Conservation (phyloP, 2,113 vertebrate species). For the Oceanodroma tethys region DNA sequence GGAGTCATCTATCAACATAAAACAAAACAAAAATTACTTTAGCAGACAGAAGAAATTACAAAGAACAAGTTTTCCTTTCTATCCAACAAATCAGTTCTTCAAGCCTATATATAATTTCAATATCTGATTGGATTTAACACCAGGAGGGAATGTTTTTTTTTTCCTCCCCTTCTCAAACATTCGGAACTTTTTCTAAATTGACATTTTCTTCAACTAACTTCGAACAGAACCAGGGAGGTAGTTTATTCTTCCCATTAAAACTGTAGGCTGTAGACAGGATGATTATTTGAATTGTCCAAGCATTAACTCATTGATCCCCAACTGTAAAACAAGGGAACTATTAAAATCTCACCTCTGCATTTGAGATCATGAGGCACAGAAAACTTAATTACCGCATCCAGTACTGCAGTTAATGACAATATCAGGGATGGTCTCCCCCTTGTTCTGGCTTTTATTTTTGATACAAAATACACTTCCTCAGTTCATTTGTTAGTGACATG, state of each 20-base stretch:
- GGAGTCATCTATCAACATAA: conserved; percentile 89
- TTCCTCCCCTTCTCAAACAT: neutral
- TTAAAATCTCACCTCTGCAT: neutral
- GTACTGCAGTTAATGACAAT: neutral
- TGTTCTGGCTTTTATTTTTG: neutral
- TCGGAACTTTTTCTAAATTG: neutral
- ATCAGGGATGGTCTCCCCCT: neutral
- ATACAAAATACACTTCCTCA: neutral
- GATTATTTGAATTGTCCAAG: neutral
- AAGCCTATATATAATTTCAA: neutral
- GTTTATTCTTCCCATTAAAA: neutral
- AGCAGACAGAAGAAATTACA: neutral
- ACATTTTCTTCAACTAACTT: neutral
- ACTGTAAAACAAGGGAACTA: neutral
- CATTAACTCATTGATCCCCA: neutral
- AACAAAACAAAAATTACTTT: neutral
- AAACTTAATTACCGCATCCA: neutral
- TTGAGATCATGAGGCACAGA: neutral
- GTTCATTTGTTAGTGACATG: neutral
- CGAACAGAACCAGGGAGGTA: neutral
- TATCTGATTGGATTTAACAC: neutral
- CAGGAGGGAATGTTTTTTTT: neutral
- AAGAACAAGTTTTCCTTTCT: neutral
- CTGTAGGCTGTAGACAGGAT: neutral
- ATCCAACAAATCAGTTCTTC: neutral